Evolutionary conservation across 2,113 vertebrate species (phyloP), one percentile per base, ranked within the genome.

Genomic region (Pogona vitticeps): DNA sequence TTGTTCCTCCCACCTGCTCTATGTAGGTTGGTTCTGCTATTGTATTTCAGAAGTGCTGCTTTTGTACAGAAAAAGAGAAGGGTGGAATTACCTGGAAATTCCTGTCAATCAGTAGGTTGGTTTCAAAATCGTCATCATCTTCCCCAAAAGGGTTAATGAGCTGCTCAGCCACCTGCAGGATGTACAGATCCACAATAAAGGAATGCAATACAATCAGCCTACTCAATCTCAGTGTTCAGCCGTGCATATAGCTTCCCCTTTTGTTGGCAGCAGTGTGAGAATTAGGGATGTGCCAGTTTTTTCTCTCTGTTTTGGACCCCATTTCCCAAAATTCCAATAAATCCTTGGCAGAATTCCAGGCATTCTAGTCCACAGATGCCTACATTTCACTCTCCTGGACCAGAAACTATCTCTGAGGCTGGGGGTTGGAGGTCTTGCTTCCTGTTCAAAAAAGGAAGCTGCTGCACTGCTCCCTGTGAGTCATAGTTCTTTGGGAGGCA

Each of bases 61-160:
- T 46, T 18, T 38, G n/a, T 6, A 31, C 6, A 31, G 28, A 52
- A 10, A 42, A 13, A 31, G 0, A 4, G 6, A 15, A 40, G 14
- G 20, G 42, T 76, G 61, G 23, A 87, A 21, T 15, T 86, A 98
- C 98, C 98, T 98, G 98, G 92, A 98, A 98, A 92, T 98, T 98
- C 73, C 98, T 93, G 93, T 99, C 98, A 20, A 99, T 98, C 70
- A 98, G 93, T 88, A 97, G 97, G 93, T 99, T 87, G 78, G 78
- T 87, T 87, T 87, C 85, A 76, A 87, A 87, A 31, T 87, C 85
- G 1, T 87, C 85, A 0, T 99, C 98, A 0, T 99, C 98, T 88
- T 98, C 98, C 91, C 98, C 98, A 14, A 99, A 99, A 2, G 98
- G 98, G 89, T 98, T 99, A 86, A 98, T 98, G 77, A 98, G 96